Percentiles rank a stretch among this genome's conserved stretches.
Evolutionary conservation across 1,140 invertebrate genomes (phyloP).

Genomic region (Ooceraea biroi): DNA sequence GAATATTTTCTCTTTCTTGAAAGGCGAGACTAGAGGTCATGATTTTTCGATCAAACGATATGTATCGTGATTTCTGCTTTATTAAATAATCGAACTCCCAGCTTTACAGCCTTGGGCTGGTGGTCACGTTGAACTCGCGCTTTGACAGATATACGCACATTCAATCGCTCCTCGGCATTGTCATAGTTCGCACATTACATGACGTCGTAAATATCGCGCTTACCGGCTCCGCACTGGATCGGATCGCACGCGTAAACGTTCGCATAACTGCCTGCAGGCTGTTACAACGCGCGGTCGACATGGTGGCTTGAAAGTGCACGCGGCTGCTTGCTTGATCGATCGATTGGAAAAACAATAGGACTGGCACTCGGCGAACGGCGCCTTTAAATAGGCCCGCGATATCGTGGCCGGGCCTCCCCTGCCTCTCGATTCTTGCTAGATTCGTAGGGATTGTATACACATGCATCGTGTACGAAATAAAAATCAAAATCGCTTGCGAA

Average conservation of each 20-base stretch:
- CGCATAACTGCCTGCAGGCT: constrained; percentile 14
- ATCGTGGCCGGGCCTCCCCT: constrained; percentile 2
- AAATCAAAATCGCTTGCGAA: constrained; percentile 30
- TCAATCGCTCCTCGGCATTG: constrained; percentile 19
- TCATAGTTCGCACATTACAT: constrained; percentile 2
- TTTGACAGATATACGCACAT: too few relatives aligned
- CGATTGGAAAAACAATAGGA: constrained; percentile 48
- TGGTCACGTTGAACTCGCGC: constrained; percentile 6
- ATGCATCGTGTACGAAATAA: too few relatives aligned
- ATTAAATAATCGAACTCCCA: too few relatives aligned
- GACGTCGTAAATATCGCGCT: constrained; percentile 30
- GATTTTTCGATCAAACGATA: too few relatives aligned
- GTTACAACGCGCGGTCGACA: neutral
- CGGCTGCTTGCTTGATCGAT: constrained; percentile 56
- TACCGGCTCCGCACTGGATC: constrained; percentile 25
- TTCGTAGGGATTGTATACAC: neutral
- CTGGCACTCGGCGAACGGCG: constrained; percentile 3
- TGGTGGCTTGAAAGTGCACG: constrained; percentile 26
- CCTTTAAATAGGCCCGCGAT: constrained; percentile 29
- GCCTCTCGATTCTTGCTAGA: neutral
- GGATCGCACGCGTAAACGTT: neutral
- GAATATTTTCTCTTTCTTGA: too few relatives aligned
- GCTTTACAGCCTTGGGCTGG: too few relatives aligned
- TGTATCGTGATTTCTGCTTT: too few relatives aligned
- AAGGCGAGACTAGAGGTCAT: too few relatives aligned